Evolutionary conservation across 2,113 vertebrate genomes (phyloP), one percentile per base, ranked within the genome.

Genomic region (Scomber scombrus): DNA sequence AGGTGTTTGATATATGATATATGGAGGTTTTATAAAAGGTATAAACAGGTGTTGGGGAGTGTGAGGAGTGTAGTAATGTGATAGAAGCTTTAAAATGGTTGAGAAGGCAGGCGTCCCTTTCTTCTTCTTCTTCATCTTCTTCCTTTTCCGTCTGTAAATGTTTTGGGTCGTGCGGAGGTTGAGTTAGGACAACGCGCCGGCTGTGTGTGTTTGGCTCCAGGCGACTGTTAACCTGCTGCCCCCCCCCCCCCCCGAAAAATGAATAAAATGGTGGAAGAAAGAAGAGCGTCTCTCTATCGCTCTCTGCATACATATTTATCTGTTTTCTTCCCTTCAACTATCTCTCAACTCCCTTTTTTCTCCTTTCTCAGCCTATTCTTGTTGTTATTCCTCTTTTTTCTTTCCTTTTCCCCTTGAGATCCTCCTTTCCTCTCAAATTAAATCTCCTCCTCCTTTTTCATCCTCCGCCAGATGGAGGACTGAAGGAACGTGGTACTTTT

Each of bases 101-200:
- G 5, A 34, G 31, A 7, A 6, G 31, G n/a, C n/a, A n/a, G n/a
- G n/a, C n/a, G n/a, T n/a, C 8, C 31, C 1, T 34, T 34, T 34
- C 4, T 34, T 34, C 5, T 34, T 6, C 31, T 34, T 34, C 4
- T 34, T 34, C 31, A 5, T 34, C 31, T 7, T 34, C 31, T 34
- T 34, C 56, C 40, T 57, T 55, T 66, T 34, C 66, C 40, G 0
- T 62, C 40, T 2, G 26, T 26, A 29, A 18, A 23, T 56, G 61
- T 71, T 85, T 66, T 11, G 61, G 70, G 66, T 84, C 7, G 12
- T 26, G 43, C 58, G 45, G 80, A 82, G 67, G 81, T 72, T 57
- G 6, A 60, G 65, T 69, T 57, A 76, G 63, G 77, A 84, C 54
- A 70, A 40, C 31, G 8, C 31, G 8, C 52, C 11, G 19, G 34